Percentiles rank a stretch among this genome's conserved stretches.
These are phyloP conservation scores for Podarcis muralis DNA, from an alignment of 2,113 vertebrate genomes.

Conservation along the genomic window DNA sequence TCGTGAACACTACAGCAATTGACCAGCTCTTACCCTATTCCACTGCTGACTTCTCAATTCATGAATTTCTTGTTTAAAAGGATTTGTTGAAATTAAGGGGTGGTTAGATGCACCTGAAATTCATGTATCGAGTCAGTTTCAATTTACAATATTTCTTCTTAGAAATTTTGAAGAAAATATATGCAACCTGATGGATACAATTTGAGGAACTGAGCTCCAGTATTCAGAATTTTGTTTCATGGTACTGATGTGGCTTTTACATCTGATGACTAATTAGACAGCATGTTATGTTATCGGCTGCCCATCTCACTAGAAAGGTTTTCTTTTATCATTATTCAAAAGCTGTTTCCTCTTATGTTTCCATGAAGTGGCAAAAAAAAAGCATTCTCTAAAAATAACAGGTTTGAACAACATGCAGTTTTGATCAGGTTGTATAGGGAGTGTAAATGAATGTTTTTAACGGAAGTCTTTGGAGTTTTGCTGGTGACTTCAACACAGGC, in stretches of 20 bases:
- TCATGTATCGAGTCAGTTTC: conserved; percentile 32
- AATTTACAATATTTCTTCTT: conserved; percentile 41
- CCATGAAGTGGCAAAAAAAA: conserved; percentile 46
- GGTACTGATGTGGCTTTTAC: conserved; percentile 11
- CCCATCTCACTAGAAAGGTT: conserved; percentile 22
- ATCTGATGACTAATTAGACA: conserved; percentile 25
- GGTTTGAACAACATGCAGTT: conserved; percentile 62
- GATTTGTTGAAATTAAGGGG: conserved; percentile 41
- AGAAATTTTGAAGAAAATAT: conserved; percentile 42
- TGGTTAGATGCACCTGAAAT: conserved; percentile 43
- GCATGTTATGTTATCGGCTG: conserved; percentile 22
- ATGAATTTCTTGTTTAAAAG: conserved; percentile 47
- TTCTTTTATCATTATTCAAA: conserved; percentile 21
- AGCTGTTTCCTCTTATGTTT: conserved; percentile 45
- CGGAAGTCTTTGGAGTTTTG: not conserved
- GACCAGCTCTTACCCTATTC: conserved; percentile 64
- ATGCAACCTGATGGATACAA: conserved; percentile 31
- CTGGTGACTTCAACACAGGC: conserved; percentile 6
- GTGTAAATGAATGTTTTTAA: conserved; percentile 13
- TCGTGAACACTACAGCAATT: conserved; percentile 42
- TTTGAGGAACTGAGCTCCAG: conserved; percentile 45
- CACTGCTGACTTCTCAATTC: conserved; percentile 51
- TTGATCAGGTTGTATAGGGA: conserved; percentile 66
- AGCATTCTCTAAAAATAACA: conserved; percentile 52
- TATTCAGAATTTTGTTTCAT: conserved; percentile 22